phyloP scores from a whole-genome alignment of 2,888 invertebrate genomes.

The Caenorhabditis afra region DNA sequence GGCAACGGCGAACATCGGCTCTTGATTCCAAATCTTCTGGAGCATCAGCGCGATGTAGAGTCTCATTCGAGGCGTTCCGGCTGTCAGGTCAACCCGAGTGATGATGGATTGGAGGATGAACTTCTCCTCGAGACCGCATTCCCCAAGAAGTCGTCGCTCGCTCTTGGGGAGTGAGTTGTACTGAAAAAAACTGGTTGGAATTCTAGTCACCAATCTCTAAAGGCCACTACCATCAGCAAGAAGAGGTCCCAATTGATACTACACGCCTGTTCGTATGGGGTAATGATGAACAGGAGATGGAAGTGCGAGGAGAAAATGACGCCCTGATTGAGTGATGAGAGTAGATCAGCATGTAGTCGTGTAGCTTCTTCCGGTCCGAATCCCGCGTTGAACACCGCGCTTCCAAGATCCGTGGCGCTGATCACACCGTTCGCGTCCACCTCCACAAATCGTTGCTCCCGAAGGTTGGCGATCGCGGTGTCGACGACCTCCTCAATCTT shows the following conservation, averaged over 20 bases:
- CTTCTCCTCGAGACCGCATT: conserved; percentile 88
- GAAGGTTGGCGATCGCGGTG: conserved; percentile 29
- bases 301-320: conserved; percentile 89
- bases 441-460: conserved; percentile 50
- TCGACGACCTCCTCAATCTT: conserved; percentile 40
- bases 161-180: conserved; percentile 85
- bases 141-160: conserved; percentile 86
- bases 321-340: conserved; percentile 85
- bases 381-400: conserved; percentile 90
- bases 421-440: conserved; percentile 39
- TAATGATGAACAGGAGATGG: conserved; percentile 91
- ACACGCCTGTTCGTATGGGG: conserved; percentile 85
- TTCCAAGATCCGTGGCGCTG: conserved; percentile 84
- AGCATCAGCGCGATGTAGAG: conserved; percentile 92
- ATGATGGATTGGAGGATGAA: conserved; percentile 85
- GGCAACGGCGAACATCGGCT: conserved; percentile 84
- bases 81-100: conserved; percentile 38
- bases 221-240: conserved; percentile 47
- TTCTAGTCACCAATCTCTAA: not conserved
- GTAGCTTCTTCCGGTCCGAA: conserved; percentile 87
- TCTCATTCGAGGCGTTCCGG: conserved; percentile 84
- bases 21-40: conserved; percentile 84
- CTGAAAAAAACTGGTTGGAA: conserved; percentile 81
- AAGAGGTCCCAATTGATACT: conserved; percentile 75
- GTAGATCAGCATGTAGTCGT: conserved; percentile 87